Evolutionary conservation across 53 echinoderm and acorn worm species (phyloP).

Genomic region (Temnopleurus reevesii): DNA sequence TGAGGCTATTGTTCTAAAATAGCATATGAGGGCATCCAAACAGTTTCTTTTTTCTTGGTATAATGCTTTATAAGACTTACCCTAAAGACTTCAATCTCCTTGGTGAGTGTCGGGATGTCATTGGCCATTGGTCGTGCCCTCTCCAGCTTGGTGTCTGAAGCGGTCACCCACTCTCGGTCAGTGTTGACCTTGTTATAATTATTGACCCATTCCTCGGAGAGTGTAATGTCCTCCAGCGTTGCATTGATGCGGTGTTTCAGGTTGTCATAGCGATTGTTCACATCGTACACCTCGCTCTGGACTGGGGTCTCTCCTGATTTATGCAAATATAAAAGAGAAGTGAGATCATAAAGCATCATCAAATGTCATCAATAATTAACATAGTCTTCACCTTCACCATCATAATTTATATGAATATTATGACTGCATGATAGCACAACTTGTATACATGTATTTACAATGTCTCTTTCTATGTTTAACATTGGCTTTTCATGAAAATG

Average conservation of each 20-base stretch:
- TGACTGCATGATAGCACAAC: too few species aligned
- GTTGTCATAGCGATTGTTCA: constrained; percentile 83
- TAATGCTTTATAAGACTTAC: constrained; percentile 54
- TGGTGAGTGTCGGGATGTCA: constrained; percentile 72
- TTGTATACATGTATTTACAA: too few species aligned
- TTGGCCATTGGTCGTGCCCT: constrained; percentile 76
- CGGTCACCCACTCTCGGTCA: constrained; percentile 87
- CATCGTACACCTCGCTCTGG: constrained; percentile 82
- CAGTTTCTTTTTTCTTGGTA: too few species aligned
- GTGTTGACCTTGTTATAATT: constrained; percentile 65
- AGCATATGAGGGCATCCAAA: too few species aligned
- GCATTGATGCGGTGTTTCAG: constrained; percentile 68
- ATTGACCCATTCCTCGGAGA: constrained; percentile 90
- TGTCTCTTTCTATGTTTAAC: too few species aligned
- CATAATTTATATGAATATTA: too few species aligned
- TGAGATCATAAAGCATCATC: too few species aligned
- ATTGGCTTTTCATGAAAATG: too few species aligned
- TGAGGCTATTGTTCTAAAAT: too few species aligned
- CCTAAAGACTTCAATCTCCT: constrained; percentile 88
- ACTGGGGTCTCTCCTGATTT: constrained; percentile 77
- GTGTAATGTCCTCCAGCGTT: constrained; percentile 72
- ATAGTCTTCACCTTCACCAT: too few species aligned
- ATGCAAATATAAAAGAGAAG: too few species aligned
- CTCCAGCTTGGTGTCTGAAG: constrained; percentile 76
- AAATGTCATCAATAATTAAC: too few species aligned